A percentile compares a stretch with the other conserved stretches of the same genome.
These are phyloP conservation scores for Apaloderma vittatum DNA, from an alignment of 2,113 vertebrate species.

Conservation along the genomic window DNA sequence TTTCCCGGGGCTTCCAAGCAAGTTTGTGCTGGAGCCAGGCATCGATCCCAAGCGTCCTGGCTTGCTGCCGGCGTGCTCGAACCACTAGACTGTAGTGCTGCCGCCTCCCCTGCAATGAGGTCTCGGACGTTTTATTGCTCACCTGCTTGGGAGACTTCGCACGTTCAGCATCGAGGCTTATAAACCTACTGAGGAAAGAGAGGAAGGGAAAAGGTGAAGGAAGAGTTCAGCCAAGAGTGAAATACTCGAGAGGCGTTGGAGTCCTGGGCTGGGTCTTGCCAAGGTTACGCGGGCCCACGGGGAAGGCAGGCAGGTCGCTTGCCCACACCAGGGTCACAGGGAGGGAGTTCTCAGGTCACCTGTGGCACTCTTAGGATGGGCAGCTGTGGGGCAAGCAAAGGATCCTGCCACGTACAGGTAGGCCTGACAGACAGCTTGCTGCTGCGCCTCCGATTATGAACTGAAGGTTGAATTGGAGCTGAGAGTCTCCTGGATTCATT, in stretches of 20 bases:
- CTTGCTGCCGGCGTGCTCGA: not conserved
- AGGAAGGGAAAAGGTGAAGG: slow-evolving; percentile 15
- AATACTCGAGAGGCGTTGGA: not conserved
- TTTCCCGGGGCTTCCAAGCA: not conserved
- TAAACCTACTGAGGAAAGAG: slow-evolving; percentile 14
- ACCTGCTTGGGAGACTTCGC: slow-evolving; percentile 43
- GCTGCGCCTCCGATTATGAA: not conserved
- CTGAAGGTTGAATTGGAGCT: slow-evolving; percentile 12
- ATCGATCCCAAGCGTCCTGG: not conserved
- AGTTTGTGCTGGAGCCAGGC: not conserved
- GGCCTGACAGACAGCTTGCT: not conserved
- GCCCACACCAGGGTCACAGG: not conserved
- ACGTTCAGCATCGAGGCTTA: not conserved
- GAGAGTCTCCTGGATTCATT: slow-evolving; percentile 61
- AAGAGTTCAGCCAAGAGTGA: slow-evolving; percentile 56
- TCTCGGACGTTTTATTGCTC: slow-evolving; percentile 2
- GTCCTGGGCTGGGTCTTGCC: not conserved
- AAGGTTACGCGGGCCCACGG: not conserved
- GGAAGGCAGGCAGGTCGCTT: not conserved
- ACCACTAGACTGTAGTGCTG: not conserved
- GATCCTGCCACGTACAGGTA: not conserved
- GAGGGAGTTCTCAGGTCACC: not conserved
- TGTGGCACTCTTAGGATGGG: not conserved
- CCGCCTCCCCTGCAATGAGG: not conserved
- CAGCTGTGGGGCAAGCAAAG: not conserved